Evolutionary conservation across 2,113 vertebrate species (phyloP).

Genomic region (Erythrolamprus reginae): DNA sequence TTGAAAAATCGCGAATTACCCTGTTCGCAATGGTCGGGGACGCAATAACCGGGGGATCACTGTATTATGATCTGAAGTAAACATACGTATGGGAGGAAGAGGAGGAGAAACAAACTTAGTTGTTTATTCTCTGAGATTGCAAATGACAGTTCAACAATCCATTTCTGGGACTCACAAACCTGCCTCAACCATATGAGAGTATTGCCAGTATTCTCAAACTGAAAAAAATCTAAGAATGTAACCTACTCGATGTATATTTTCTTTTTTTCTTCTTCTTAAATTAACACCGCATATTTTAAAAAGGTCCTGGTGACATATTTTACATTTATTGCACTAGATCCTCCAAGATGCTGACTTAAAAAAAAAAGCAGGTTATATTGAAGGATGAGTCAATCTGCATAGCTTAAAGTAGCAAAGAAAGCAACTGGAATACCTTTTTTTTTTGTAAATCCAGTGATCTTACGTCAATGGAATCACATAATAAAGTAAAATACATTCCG

Average conservation of each 20-base stretch:
- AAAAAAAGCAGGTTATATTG: not conserved
- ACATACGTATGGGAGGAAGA: not conserved
- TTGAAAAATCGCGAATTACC: too few relatives aligned
- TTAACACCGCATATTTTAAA: constrained; percentile 19
- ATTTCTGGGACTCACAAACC: not conserved
- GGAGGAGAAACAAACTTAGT: not conserved
- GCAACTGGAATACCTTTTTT: constrained; percentile 27
- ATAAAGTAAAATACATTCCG: not conserved
- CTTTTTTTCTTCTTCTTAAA: not conserved
- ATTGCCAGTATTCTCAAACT: not conserved
- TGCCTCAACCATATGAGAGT: not conserved
- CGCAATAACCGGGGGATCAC: too few relatives aligned
- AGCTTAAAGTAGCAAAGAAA: constrained; percentile 34
- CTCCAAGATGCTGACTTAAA: not conserved
- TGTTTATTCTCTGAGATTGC: not conserved
- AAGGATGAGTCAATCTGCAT: not conserved
- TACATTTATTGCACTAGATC: not conserved
- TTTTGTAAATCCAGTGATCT: not conserved
- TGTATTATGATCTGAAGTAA: not conserved
- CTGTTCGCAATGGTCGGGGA: too few relatives aligned
- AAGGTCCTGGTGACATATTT: not conserved
- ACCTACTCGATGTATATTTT: not conserved
- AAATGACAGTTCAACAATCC: not conserved
- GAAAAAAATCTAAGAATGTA: constrained; percentile 9
- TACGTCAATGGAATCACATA: not conserved